These are phyloP conservation scores for Dysmachus trigonus DNA, from an alignment of 2,888 invertebrate species.

Conservation along the genomic window DNA sequence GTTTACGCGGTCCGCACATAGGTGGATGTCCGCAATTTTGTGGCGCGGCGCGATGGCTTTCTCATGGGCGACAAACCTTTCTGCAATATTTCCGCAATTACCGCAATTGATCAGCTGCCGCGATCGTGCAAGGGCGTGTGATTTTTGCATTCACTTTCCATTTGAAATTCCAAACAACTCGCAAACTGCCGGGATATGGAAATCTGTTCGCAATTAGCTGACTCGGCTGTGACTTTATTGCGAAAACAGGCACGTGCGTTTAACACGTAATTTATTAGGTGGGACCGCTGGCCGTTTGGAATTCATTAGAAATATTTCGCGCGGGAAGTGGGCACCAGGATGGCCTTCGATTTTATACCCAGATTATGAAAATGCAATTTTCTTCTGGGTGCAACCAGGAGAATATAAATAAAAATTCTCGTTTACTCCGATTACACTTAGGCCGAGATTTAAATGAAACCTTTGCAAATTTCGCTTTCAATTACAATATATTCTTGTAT, in stretches of 20 bases:
- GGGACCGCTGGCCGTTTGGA: not conserved
- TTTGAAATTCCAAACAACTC: not conserved
- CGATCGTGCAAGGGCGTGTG: not conserved
- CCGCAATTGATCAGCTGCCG: not conserved
- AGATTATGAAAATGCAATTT: not conserved
- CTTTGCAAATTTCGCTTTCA: not conserved
- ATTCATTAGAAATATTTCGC: not conserved
- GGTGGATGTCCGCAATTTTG: not conserved
- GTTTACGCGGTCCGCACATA: not conserved
- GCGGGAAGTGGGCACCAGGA: not conserved
- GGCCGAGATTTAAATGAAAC: not conserved
- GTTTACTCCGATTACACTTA: not conserved
- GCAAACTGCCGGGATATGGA: not conserved
- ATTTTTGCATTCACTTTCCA: not conserved
- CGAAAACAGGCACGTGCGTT: not conserved
- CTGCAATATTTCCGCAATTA: not conserved
- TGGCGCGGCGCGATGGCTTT: too few relatives aligned
- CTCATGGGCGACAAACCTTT: not conserved
- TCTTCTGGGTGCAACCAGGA: not conserved
- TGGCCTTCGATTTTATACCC: not conserved
- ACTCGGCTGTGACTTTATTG: not conserved
- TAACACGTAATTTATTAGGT: not conserved
- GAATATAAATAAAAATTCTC: conserved; percentile 15
- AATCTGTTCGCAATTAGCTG: not conserved
- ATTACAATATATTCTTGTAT: not conserved